Conservation (phyloP, 2,888 invertebrate species). For the Noctua janthe region DNA sequence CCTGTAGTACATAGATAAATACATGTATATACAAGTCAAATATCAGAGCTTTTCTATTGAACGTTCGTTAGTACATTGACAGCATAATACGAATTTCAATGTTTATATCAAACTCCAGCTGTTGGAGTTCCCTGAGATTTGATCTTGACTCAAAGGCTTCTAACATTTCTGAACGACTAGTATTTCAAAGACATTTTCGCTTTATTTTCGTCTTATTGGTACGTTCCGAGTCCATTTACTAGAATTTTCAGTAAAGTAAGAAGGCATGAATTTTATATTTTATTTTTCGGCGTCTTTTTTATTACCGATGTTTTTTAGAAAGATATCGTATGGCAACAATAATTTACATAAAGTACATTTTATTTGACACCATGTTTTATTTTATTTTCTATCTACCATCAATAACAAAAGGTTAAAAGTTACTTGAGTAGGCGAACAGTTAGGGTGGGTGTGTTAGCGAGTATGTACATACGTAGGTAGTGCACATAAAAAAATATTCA, state of each 20-base stretch:
- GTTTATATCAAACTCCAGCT: slow-evolving; percentile 29
- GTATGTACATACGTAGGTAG: neutral
- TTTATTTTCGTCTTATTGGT: slow-evolving; percentile 43
- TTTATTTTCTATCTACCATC: neutral
- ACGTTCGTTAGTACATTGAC: slow-evolving; percentile 10
- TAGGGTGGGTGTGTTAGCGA: neutral
- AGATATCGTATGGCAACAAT: slow-evolving; percentile 4
- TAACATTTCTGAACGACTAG: slow-evolving; percentile 27
- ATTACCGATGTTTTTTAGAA: slow-evolving; percentile 1
- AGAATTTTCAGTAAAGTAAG: slow-evolving; percentile 23
- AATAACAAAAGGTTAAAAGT: slow-evolving; percentile 4
- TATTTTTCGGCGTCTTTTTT: slow-evolving; percentile 27
- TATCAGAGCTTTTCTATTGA: slow-evolving; percentile 41
- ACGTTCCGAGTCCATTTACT: slow-evolving; percentile 14
- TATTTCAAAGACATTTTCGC: slow-evolving; percentile 49
- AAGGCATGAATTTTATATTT: slow-evolving; percentile 37
- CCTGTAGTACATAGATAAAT: slow-evolving; percentile 35
- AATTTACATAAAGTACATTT: slow-evolving; percentile 19
- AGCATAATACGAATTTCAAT: slow-evolving; percentile 23
- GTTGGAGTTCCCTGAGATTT: slow-evolving; percentile 22
- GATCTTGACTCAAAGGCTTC: slow-evolving; percentile 42
- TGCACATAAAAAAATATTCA: neutral
- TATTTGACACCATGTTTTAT: slow-evolving; percentile 13
- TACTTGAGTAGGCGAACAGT: neutral
- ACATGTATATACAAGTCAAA: slow-evolving; percentile 30